Evolutionary conservation across 2,113 vertebrate genomes (phyloP).

Genomic region (Bucco capensis): DNA sequence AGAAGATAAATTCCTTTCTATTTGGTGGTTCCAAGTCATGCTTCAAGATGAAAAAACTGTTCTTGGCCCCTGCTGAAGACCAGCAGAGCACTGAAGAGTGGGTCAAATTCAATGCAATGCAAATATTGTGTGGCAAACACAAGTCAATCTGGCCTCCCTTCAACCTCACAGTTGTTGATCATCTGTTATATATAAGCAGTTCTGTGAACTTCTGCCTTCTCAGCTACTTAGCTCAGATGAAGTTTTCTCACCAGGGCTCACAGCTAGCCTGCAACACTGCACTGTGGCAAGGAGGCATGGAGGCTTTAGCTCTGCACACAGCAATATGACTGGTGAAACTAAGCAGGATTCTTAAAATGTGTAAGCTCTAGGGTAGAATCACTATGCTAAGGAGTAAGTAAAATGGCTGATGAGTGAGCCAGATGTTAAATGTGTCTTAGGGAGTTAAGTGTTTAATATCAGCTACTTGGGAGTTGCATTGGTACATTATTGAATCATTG

Average conservation of each 20-base stretch:
- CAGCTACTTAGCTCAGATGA: background rate
- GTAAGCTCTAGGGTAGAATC: background rate
- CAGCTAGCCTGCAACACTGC: background rate
- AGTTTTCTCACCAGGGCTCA: background rate
- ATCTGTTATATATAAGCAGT: background rate
- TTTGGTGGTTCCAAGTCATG: background rate
- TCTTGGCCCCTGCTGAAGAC: background rate
- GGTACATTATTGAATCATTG: accelerated
- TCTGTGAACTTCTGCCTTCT: background rate
- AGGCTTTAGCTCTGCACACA: background rate
- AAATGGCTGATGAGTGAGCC: background rate
- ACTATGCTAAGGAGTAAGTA: background rate
- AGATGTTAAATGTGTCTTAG: background rate
- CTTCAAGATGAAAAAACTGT: background rate
- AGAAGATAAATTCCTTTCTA: background rate
- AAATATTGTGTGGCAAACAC: background rate
- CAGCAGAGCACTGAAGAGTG: background rate
- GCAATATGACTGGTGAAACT: background rate
- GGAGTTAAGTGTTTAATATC: background rate
- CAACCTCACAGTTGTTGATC: background rate
- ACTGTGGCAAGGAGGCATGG: accelerated
- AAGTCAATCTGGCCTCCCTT: background rate
- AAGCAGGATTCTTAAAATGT: background rate
- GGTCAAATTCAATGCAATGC: background rate
- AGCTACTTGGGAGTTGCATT: background rate